A percentile compares a stretch with the other conserved stretches of the same genome.
Evolutionary conservation across 2,888 invertebrate genomes (phyloP).

Genomic region (Drosophila sordidapex): DNA sequence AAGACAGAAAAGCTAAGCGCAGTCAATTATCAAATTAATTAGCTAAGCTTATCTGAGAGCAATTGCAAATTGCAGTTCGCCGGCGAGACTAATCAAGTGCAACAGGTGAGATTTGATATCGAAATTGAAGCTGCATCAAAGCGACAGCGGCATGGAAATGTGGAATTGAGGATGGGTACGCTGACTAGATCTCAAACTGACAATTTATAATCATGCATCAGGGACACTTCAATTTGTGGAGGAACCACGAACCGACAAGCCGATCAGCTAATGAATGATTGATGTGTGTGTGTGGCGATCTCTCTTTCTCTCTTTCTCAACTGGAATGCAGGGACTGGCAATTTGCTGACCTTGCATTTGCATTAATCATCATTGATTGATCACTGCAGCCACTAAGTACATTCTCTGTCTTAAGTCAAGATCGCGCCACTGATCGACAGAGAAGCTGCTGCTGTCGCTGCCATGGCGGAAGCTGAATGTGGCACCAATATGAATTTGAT

Average conservation of each 20-base stretch:
- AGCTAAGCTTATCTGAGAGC: slow-evolving; percentile 68
- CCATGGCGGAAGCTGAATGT: slow-evolving; percentile 51
- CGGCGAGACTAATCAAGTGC: slow-evolving; percentile 45
- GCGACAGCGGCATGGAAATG: slow-evolving; percentile 31
- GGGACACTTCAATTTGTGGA: slow-evolving; percentile 20
- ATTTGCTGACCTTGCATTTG: slow-evolving; percentile 78
- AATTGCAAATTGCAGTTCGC: slow-evolving; percentile 54
- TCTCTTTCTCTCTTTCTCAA: slow-evolving; percentile 18
- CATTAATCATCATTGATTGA: slow-evolving; percentile 82
- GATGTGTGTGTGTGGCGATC: slow-evolving; percentile 73
- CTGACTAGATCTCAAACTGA: slow-evolving; percentile 39
- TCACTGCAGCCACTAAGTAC: slow-evolving; percentile 76
- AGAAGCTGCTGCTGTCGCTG: slow-evolving; percentile 13
- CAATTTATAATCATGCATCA: slow-evolving; percentile 59
- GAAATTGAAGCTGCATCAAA: slow-evolving; percentile 43
- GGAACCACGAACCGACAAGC: slow-evolving; percentile 48
- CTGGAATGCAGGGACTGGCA: slow-evolving; percentile 32
- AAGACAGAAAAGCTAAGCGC: slow-evolving; percentile 38
- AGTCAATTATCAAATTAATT: slow-evolving; percentile 76
- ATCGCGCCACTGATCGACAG: slow-evolving; percentile 56
- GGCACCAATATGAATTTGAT: slow-evolving; percentile 39
- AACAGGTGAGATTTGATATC: slow-evolving; percentile 35
- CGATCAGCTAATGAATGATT: slow-evolving; percentile 81
- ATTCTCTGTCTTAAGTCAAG: slow-evolving; percentile 30
- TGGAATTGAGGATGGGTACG: slow-evolving; percentile 1